These are phyloP conservation scores for Ladona fulva DNA, from an alignment of 1,140 invertebrate genomes.

Conservation along the genomic window DNA sequence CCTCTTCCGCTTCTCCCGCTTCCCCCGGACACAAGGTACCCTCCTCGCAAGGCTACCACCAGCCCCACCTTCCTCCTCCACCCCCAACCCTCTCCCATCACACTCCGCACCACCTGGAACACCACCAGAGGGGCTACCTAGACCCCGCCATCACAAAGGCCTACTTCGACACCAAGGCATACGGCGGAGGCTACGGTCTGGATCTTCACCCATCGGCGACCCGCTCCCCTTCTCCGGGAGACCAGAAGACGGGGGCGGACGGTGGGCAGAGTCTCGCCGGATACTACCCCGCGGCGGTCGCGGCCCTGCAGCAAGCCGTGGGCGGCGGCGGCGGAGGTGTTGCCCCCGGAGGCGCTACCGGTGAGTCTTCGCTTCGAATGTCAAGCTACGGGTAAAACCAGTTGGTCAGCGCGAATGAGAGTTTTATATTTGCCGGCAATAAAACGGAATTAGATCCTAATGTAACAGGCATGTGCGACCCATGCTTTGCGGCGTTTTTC, in stretches of 20 bases:
- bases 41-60: constrained; percentile 19
- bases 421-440: no score
- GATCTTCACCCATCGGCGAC: constrained; percentile 7
- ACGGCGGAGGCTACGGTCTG: constrained; percentile 20
- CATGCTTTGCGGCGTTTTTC: no score
- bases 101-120: neutral
- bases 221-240: constrained; percentile 23
- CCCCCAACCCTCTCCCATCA: constrained; percentile 22
- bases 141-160: constrained; percentile 62
- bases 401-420: no score
- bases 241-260: constrained; percentile 42
- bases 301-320: constrained; percentile 27
- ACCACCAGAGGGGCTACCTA: constrained; percentile 37
- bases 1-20: constrained; percentile 20
- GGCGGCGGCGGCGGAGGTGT: neutral
- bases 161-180: constrained; percentile 59
- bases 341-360: neutral
- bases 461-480: no score
- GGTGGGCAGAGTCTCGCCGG: constrained; percentile 43
- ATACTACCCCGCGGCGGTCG: constrained; percentile 47
- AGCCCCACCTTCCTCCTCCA: constrained; percentile 16
- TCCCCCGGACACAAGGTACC: neutral
- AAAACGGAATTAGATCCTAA: no score
- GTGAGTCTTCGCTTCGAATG: no score
- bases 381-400: no score